Base-by-base conservation (phyloP, 2,888 invertebrate species). In the Dynastes hyllus region DNA sequence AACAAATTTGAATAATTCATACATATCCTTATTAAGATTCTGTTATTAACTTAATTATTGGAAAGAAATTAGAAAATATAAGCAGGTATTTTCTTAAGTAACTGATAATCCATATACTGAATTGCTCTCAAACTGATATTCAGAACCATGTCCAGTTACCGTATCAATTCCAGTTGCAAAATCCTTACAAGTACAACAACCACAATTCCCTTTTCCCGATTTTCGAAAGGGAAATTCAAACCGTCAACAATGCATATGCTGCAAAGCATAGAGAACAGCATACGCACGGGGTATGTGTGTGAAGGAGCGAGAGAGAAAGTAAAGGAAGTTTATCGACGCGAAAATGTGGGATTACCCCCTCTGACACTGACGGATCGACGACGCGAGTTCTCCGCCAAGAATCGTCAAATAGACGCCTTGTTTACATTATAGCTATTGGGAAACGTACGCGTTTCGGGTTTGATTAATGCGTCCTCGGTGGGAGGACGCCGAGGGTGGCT, bases 361-460 rank as follows among this genome's bases (percentile, higher is more conserved):
- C 51, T 81, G 81, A 80, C 81, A 81, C 79, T 81, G 81, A 81
- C 80, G 78, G 77, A 81, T 81, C 78, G 81, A 81, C 80, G 78
- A 71, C 79, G 80, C 8, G 79, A 77, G 78, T 78, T 67, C 67
- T 78, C 66, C 78, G 78, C 77, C 79, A 80, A 80, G 77, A 80
- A 80, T 80, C 80, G 79, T 81, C 78, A 76, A 78, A 80, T 67
- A 79, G 79, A 77, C 80, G 78, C 80, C 79, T 81, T 81, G 81
- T 81, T 81, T 81, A 81, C 81, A 81, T 79, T 70, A 79, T 70
- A 77, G 75, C 63, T 67, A 63, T 67, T 76, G 66, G 45, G 69
- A 69, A 69, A 67, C 50, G 61, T 61, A 55, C 69, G 70, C 76
- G 70, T 77, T 55, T 58, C 77, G 51, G 40, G 69, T 79, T 79